phyloP scores from a whole-genome alignment of 2,797 vertebrate genomes.

The Protonibea diacanthus region DNA sequence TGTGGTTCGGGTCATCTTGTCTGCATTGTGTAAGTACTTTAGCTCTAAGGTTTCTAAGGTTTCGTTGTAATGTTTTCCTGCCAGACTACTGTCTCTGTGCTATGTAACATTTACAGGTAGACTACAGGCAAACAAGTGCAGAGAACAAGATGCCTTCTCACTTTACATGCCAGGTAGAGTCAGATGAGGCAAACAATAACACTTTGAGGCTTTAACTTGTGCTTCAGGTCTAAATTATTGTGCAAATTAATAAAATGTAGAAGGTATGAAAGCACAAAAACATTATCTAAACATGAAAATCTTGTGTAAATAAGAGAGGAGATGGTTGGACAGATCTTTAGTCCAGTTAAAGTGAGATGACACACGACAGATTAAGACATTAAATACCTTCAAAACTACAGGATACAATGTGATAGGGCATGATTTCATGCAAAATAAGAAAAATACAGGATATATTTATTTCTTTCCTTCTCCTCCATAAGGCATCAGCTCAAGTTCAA shows the following conservation, averaged over 20 bases:
- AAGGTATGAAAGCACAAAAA: background rate
- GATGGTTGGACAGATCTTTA: background rate
- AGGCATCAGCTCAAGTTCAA: slow-evolving; percentile 61
- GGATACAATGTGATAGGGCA: background rate
- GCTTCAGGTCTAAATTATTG: background rate
- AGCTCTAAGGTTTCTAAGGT: slow-evolving; percentile 55
- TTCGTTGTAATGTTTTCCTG: slow-evolving; percentile 45
- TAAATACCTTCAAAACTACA: background rate
- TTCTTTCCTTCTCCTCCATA: slow-evolving; percentile 7
- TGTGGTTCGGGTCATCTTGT: slow-evolving; percentile 15
- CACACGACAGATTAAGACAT: background rate
- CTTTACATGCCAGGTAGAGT: slow-evolving; percentile 15
- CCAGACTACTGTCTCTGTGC: slow-evolving; percentile 51
- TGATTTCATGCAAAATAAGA: background rate
- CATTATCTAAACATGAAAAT: background rate
- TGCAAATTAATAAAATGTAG: slow-evolving; percentile 6
- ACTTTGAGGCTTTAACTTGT: slow-evolving; percentile 3
- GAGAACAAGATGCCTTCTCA: slow-evolving; percentile 8
- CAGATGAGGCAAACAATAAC: background rate
- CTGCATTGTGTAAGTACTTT: slow-evolving; percentile 25
- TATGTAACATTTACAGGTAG: slow-evolving; percentile 57
- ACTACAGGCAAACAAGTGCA: slow-evolving; percentile 18
- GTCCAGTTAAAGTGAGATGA: background rate
- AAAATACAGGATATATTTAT: background rate
- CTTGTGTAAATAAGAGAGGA: background rate